Evolutionary conservation across 2,113 vertebrate species (phyloP).

Genomic region (Melanotaenia duboulayi): DNA sequence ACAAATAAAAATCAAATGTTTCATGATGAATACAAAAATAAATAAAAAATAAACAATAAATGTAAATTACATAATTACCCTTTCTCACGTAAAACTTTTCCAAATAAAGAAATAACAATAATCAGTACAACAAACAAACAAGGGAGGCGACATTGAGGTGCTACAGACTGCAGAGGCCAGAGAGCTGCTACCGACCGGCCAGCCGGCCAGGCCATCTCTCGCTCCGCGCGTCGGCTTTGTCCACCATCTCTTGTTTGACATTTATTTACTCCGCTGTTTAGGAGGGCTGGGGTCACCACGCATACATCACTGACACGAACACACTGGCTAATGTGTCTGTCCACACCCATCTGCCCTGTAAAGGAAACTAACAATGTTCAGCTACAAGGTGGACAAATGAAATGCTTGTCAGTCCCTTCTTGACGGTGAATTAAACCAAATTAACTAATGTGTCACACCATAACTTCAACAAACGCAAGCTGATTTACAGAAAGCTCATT

Average conservation of each 20-base stretch:
- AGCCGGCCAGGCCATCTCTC: conserved; percentile 34
- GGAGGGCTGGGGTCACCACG: conserved; percentile 70
- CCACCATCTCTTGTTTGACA: conserved; percentile 78
- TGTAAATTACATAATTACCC: no score
- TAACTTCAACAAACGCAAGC: neutral
- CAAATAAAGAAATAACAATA: no score
- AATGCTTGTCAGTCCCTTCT: neutral
- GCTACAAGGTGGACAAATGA: neutral
- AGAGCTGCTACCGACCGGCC: conserved; percentile 33
- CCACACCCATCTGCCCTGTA: conserved; percentile 42
- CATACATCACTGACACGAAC: conserved; percentile 73
- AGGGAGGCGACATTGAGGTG: no score
- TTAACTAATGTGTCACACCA: neutral
- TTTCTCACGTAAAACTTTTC: no score
- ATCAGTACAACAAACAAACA: no score
- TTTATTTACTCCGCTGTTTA: conserved; percentile 84
- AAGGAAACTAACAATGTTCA: conserved; percentile 18
- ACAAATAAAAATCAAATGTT: no score
- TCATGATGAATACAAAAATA: no score
- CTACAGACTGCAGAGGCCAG: conserved; percentile 25
- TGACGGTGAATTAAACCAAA: neutral
- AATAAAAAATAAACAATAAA: no score
- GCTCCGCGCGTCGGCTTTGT: conserved; percentile 80
- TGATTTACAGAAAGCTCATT: neutral
- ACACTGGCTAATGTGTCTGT: conserved; percentile 46